Evolutionary conservation across 2,797 vertebrate species (phyloP).

Genomic region (Oceanodroma leucorhoa): DNA sequence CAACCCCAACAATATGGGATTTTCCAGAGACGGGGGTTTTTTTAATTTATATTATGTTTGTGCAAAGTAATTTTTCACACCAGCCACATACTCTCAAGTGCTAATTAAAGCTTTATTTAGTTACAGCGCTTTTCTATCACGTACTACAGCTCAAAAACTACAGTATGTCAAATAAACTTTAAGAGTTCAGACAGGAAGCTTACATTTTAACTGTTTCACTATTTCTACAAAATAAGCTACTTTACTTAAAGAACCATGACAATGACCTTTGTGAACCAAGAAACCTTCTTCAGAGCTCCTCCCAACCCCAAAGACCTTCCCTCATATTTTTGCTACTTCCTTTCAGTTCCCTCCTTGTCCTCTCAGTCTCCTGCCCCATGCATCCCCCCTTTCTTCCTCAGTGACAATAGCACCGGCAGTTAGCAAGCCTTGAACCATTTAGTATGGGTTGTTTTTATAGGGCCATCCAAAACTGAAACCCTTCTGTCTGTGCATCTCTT

Average conservation of each 20-base stretch:
- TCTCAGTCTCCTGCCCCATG: neutral
- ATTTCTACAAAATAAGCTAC: neutral
- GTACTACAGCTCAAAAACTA: neutral
- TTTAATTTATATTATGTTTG: neutral
- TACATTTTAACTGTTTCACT: neutral
- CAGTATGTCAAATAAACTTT: neutral
- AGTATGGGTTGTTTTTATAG: neutral
- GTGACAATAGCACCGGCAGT: neutral
- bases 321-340: neutral
- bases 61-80: neutral
- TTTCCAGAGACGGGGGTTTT: rapidly evolving
- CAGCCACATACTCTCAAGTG: neutral
- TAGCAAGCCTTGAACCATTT: neutral
- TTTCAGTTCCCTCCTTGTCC: neutral
- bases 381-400: neutral
- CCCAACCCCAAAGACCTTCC: neutral
- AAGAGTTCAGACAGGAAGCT: neutral
- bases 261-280: neutral
- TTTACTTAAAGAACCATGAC: neutral
- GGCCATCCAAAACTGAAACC: neutral
- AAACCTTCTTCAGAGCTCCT: neutral
- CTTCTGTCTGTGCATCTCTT: neutral
- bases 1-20: neutral
- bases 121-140: neutral
- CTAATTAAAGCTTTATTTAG: neutral